phyloP scores from a whole-genome alignment of 37 sponge, comb jelly and placozoan genomes.

The Bolinopsis microptera region DNA sequence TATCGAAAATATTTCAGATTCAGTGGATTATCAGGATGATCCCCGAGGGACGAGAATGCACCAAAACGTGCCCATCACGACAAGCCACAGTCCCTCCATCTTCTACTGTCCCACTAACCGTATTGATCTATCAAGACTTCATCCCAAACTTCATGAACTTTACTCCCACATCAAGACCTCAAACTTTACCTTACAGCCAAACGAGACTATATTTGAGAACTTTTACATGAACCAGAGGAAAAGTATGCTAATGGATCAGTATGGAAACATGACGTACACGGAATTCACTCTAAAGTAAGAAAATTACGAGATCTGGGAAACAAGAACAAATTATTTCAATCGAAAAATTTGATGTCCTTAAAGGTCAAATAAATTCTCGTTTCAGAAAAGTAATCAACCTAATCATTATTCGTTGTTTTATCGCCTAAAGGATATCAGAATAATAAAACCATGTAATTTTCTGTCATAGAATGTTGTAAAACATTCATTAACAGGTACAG shows the following conservation, averaged over 20 bases:
- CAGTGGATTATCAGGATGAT: background rate
- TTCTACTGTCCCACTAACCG: slow-evolving; percentile 13
- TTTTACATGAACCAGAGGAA: background rate
- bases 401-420: too few relatives aligned
- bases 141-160: background rate
- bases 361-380: too few relatives aligned
- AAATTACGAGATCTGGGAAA: background rate
- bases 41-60: background rate
- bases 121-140: background rate
- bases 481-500: background rate
- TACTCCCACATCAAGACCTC: background rate
- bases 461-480: too few relatives aligned
- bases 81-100: background rate
- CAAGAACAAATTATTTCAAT: too few relatives aligned
- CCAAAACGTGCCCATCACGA: background rate
- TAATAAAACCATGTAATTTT: too few relatives aligned
- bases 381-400: too few relatives aligned
- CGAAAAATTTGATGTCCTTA: too few relatives aligned
- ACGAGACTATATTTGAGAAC: background rate
- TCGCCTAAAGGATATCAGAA: too few relatives aligned
- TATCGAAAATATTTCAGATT: background rate
- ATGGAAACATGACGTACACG: slow-evolving; percentile 1
- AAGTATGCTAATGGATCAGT: background rate
- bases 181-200: background rate
- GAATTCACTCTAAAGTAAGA: background rate